phyloP scores from a whole-genome alignment of 2,113 vertebrate genomes.

The Bucco capensis region DNA sequence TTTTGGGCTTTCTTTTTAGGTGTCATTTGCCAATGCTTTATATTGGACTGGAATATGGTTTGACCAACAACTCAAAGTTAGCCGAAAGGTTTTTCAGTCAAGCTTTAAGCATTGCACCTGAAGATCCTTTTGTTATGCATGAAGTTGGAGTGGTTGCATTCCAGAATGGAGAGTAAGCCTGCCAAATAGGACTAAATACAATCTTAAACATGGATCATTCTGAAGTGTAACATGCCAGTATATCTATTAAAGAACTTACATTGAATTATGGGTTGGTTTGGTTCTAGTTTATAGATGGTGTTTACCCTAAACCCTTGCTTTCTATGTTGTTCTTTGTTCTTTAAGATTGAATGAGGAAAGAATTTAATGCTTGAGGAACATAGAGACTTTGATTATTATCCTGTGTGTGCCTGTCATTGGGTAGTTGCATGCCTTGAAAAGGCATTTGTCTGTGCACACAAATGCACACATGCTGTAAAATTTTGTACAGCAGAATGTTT shows the following conservation, averaged over 20 bases:
- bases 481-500: background rate
- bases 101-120: constrained; percentile 95
- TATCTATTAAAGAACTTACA: background rate
- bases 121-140: constrained; percentile 98
- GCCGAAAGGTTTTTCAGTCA: constrained; percentile 98
- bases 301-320: background rate
- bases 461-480: background rate
- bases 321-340: background rate
- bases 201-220: background rate
- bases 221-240: background rate
- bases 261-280: background rate
- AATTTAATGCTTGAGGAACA: background rate
- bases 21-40: constrained; percentile 98
- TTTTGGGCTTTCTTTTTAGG: constrained; percentile 58
- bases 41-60: constrained; percentile 95
- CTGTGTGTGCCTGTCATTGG: background rate
- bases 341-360: background rate
- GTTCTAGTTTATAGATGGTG: background rate
- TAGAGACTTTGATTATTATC: background rate
- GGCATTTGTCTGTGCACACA: background rate
- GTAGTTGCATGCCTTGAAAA: background rate
- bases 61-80: constrained; percentile 98
- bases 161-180: constrained; percentile 97
- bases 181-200: background rate
- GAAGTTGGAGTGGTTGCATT: constrained; percentile 98